Conservation (phyloP, 2,797 vertebrate species). For the Cyclopterus lumpus region DNA sequence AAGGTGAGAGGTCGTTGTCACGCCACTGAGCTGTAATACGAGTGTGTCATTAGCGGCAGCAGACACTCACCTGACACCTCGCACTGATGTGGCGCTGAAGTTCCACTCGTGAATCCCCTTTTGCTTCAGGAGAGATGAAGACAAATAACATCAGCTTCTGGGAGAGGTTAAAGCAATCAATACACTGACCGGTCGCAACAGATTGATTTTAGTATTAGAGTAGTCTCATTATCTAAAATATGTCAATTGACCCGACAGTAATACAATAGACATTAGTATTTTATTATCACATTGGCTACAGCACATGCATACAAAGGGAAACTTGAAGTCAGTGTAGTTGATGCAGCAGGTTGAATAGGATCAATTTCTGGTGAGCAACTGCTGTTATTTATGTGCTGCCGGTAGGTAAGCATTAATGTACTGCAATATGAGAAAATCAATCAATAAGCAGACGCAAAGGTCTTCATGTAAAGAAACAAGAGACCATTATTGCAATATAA, state of each 20-base stretch:
- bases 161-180: background rate
- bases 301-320: background rate
- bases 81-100: conserved; percentile 91
- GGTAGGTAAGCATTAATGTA: background rate
- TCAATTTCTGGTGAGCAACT: background rate
- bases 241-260: background rate
- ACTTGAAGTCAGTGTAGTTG: background rate
- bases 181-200: background rate
- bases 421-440: conserved; percentile 12
- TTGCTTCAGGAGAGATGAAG: conserved; percentile 74
- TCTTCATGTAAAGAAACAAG: conserved; percentile 9
- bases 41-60: background rate
- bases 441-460: conserved; percentile 3
- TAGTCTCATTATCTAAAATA: background rate
- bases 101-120: conserved; percentile 98
- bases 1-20: conserved; percentile 12
- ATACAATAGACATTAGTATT: conserved; percentile 4
- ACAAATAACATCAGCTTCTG: conserved; percentile 22
- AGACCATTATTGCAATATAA: conserved; percentile 7
- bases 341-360: background rate
- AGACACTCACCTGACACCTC: conserved; percentile 88
- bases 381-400: background rate
- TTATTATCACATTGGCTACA: background rate
- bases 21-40: conserved; percentile 10
- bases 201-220: background rate